Evolutionary conservation across 2,113 vertebrate species (phyloP).

Genomic region (Lipophrys pholis): DNA sequence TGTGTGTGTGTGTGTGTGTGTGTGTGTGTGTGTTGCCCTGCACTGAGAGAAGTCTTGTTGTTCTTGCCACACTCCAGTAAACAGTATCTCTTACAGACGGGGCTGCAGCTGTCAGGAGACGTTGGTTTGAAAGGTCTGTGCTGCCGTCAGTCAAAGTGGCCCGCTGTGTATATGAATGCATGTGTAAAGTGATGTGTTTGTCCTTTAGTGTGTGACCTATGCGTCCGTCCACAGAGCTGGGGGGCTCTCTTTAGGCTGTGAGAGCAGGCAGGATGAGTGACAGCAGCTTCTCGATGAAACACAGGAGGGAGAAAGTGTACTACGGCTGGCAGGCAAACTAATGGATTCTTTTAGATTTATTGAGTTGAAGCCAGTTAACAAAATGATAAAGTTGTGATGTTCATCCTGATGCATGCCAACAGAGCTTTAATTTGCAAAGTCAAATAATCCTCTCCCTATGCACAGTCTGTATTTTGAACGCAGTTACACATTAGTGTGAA

Average conservation of each 20-base stretch:
- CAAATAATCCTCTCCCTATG: too few species aligned
- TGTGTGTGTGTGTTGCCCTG: constrained; percentile 2
- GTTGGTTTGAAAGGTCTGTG: constrained; percentile 34
- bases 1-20: too few species aligned
- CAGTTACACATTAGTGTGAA: too few species aligned
- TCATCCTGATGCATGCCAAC: neutral
- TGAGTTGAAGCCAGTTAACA: neutral
- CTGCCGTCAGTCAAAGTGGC: constrained; percentile 36
- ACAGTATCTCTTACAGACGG: constrained; percentile 31
- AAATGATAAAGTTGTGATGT: neutral
- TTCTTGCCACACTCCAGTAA: constrained; percentile 34
- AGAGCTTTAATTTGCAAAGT: too few species aligned
- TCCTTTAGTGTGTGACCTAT: neutral
- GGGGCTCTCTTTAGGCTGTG: constrained; percentile 30
- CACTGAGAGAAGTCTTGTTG: constrained; percentile 21
- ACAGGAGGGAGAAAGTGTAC: neutral
- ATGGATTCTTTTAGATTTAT: neutral
- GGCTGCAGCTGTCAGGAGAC: constrained; percentile 57
- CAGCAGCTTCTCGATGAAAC: neutral
- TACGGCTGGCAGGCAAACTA: neutral
- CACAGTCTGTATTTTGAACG: too few species aligned
- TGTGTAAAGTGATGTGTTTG: constrained; percentile 5
- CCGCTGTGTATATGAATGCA: constrained; percentile 7
- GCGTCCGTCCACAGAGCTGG: constrained; percentile 1
- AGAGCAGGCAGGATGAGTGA: constrained; percentile 29